A percentile compares a stretch with the other conserved stretches of the same genome.
Evolutionary conservation across 2,113 vertebrate genomes (phyloP).

Genomic region (Pedionomus torquatus): DNA sequence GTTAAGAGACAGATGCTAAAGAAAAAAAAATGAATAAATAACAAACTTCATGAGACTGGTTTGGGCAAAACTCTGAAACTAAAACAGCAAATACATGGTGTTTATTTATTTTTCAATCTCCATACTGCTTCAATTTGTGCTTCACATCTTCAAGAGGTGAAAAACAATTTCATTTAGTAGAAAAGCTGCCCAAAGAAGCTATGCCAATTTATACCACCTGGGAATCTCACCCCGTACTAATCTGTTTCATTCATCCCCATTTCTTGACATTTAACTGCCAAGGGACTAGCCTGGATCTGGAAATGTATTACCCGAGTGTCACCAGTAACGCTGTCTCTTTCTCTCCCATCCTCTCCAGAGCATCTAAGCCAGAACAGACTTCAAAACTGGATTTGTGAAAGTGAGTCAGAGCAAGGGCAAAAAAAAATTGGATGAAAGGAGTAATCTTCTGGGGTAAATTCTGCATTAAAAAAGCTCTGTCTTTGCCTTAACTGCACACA

Average conservation of each 20-base stretch:
- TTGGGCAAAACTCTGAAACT: constrained; percentile 45
- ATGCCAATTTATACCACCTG: not conserved
- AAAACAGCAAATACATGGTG: not conserved
- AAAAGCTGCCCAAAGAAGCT: constrained; percentile 9
- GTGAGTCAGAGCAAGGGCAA: not conserved
- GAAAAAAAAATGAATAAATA: constrained; percentile 39
- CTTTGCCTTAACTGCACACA: not conserved
- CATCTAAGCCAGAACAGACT: not conserved
- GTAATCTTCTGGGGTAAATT: not conserved
- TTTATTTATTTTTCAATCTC: constrained; percentile 39
- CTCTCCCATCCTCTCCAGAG: not conserved
- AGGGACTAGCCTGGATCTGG: not conserved
- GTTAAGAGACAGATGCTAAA: not conserved
- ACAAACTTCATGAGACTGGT: constrained; percentile 30
- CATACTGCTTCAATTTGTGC: constrained; percentile 1
- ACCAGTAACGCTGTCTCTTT: not conserved
- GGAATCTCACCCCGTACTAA: constrained; percentile 47
- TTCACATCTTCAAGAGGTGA: not conserved
- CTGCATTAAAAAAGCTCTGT: not conserved
- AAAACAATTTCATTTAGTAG: constrained; percentile 27
- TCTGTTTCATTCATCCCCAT: constrained; percentile 32
- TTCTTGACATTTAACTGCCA: constrained; percentile 33
- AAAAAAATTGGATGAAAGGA: not conserved
- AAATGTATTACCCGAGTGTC: not conserved
- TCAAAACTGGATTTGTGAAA: constrained; percentile 8